Evolutionary conservation across 2,888 invertebrate genomes (phyloP).

Genomic region (Asteroscopus sphinx): DNA sequence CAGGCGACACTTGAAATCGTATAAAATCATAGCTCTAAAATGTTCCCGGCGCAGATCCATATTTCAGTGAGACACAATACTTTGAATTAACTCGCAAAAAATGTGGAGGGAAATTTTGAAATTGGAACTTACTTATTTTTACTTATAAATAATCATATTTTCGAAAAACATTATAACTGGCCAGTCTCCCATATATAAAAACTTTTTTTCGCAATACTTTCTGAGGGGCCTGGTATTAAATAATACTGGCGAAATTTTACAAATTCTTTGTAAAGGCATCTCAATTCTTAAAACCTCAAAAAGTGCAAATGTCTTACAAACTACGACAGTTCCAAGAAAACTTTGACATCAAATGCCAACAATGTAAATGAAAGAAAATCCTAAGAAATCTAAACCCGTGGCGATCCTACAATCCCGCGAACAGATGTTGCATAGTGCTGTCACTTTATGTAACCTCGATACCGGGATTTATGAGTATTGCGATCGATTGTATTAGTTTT

Average conservation of each 20-base stretch:
- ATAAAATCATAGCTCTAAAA: too few species aligned
- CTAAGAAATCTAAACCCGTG: conserved; percentile 24
- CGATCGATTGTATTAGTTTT: conserved; percentile 23
- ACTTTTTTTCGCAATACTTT: too few species aligned
- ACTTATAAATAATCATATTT: too few species aligned
- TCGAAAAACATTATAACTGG: too few species aligned
- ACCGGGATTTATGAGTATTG: conserved; percentile 36
- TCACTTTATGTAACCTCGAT: conserved; percentile 34
- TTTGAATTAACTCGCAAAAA: too few species aligned
- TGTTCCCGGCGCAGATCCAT: too few species aligned
- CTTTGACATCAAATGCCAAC: conserved; percentile 19
- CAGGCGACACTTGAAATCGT: too few species aligned
- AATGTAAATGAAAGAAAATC: conserved; percentile 25
- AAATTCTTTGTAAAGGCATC: not conserved
- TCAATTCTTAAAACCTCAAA: conserved; percentile 17
- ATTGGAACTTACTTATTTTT: too few species aligned
- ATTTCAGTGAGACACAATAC: too few species aligned
- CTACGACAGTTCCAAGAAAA: conserved; percentile 30
- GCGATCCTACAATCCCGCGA: conserved; percentile 13
- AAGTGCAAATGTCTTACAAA: conserved; percentile 13
- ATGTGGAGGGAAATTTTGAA: too few species aligned
- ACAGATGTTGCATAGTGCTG: conserved; percentile 51
- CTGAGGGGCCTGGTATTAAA: too few species aligned
- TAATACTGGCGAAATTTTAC: not conserved
- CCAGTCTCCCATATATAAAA: too few species aligned